Evolutionary conservation across 1,140 invertebrate genomes (phyloP), one percentile per base, ranked within the genome.

Genomic region (Helicorthomorpha holstii): DNA sequence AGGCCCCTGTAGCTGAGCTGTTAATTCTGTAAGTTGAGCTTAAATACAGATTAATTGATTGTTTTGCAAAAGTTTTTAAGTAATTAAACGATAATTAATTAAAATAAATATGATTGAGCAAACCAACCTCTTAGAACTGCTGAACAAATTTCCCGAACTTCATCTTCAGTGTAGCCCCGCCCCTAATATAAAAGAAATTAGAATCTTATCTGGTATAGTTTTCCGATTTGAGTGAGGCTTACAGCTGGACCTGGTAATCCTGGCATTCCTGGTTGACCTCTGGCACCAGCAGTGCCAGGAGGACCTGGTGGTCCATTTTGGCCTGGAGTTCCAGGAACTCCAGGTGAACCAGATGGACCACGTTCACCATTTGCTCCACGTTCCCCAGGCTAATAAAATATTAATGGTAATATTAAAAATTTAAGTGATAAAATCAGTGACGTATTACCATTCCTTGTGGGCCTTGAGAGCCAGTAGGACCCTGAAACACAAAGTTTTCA

Each of bases 11-110:
- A 81, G 64, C 34, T 71, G 70, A 29, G 70, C 61, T 56, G 75
- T 69, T 57, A 80, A 65, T 56, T 79, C 77, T 25, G 66, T 68
- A 57, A 80, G 63, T 66, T 79, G 75, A 56, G 79, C 77, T 79
- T 62, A 60, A 60, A 21, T 0, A n/a, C 7, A 51, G 12, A 52
- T 41, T 38, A 48, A 51, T 16, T 44, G 24, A 42, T n/a, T n/a
- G 78, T 77, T 77, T 76, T 70, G 70, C 26, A 41, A 19, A 19
- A 19, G 12, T 41, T 41, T 12, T 7, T 34, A 7, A 34, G 16
- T 34, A 34, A 34, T 34, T 7, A 34, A 7, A 16, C n/a, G n/a
- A n/a, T n/a, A n/a, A n/a, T n/a, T n/a, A 34, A 34, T 34, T 52
- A 38, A n/a, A n/a, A n/a, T n/a, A n/a, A n/a, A n/a, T n/a, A n/a